A percentile compares a stretch with the other conserved stretches of the same genome.
Evolutionary conservation across 2,113 vertebrate species (phyloP).

Genomic region (Penelope pileata): DNA sequence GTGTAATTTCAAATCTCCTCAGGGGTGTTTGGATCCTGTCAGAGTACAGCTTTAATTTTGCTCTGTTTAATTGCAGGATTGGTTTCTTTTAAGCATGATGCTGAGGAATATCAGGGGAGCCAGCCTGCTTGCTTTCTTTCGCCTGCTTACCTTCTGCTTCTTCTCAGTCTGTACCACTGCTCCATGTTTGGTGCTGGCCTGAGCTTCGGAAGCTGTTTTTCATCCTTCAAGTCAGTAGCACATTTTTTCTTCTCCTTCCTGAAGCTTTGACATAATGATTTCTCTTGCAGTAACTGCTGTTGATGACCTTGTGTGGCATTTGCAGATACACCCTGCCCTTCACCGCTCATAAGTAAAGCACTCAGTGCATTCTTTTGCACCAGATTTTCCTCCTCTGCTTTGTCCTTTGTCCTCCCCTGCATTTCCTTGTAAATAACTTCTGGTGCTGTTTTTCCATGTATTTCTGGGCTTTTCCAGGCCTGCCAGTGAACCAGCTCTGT

Average conservation of each 20-base stretch:
- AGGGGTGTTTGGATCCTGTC: neutral
- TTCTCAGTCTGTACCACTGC: neutral
- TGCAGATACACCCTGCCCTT: neutral
- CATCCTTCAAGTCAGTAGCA: neutral
- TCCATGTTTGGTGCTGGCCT: neutral
- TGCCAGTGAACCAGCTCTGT: neutral
- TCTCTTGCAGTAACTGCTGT: neutral
- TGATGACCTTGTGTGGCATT: neutral
- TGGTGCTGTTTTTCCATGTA: constrained; percentile 34
- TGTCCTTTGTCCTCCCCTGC: constrained; percentile 63
- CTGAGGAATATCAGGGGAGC: neutral
- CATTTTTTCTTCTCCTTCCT: neutral
- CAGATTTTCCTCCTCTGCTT: constrained; percentile 62
- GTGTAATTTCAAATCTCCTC: constrained; percentile 34
- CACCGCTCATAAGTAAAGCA: neutral
- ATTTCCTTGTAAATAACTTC: constrained; percentile 51
- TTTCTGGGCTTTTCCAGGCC: neutral
- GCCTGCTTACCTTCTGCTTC: neutral
- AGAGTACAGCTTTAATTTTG: constrained; percentile 7
- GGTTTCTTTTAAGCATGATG: neutral
- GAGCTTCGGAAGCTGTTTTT: neutral
- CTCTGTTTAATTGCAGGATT: constrained; percentile 19
- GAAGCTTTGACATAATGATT: neutral
- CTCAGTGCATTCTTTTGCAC: neutral
- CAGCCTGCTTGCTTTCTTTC: neutral